Conservation (phyloP, 2,888 invertebrate species). For the Drosophila multiciliata region DNA sequence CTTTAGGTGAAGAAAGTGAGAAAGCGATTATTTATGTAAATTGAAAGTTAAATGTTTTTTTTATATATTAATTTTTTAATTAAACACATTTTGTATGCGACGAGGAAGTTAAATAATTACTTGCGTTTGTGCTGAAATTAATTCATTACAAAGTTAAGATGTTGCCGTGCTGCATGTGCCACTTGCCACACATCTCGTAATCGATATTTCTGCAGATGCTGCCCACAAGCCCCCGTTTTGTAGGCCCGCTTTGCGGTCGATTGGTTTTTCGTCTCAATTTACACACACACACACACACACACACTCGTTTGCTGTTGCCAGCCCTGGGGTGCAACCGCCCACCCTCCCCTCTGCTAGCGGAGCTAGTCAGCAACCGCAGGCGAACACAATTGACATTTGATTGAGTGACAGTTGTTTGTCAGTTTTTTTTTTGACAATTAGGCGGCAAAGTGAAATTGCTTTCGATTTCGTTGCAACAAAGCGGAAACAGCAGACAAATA, state of each 20-base stretch:
- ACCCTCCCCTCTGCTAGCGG: neutral
- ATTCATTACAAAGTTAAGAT: constrained; percentile 15
- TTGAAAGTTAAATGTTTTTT: neutral
- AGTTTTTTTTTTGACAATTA: constrained; percentile 71
- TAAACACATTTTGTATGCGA: neutral
- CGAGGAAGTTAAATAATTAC: neutral
- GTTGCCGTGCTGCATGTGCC: constrained; percentile 2
- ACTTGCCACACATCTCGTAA: constrained; percentile 47
- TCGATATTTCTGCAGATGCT: constrained; percentile 49
- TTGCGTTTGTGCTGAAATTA: constrained; percentile 12
- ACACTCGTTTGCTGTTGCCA: constrained; percentile 23
- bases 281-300: constrained; percentile 28
- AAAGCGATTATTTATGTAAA: neutral
- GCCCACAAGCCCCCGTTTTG: constrained; percentile 48
- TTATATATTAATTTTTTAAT: neutral
- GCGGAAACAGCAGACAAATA: constrained; percentile 2
- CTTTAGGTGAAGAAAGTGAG: constrained; percentile 1
- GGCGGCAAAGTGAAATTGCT: constrained; percentile 76
- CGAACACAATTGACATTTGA: constrained; percentile 74
- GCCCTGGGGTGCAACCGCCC: constrained; percentile 6
- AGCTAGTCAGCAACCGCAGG: constrained; percentile 46
- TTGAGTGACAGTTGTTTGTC: constrained; percentile 78
- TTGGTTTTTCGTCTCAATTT: constrained; percentile 62
- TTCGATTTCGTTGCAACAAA: constrained; percentile 65
- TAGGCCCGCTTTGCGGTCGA: constrained; percentile 65